phyloP scores from a whole-genome alignment of 2,113 vertebrate genomes.

The Gymnocephalus cernua region DNA sequence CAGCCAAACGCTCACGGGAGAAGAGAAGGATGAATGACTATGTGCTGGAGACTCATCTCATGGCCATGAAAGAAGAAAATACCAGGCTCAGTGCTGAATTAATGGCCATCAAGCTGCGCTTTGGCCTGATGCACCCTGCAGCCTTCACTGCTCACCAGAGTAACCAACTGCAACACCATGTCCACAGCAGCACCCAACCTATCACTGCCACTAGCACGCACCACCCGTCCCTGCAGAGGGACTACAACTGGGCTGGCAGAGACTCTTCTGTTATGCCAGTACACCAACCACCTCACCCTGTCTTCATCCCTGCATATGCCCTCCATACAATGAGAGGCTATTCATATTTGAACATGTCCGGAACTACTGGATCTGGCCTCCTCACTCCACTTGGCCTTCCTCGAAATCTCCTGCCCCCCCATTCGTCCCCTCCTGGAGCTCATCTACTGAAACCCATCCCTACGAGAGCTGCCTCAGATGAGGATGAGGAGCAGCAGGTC shows the following conservation, averaged over 20 bases:
- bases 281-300: slow-evolving; percentile 46
- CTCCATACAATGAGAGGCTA: slow-evolving; percentile 75
- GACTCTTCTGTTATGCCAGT: slow-evolving; percentile 45
- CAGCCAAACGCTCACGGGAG: slow-evolving; percentile 92
- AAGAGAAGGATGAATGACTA: slow-evolving; percentile 88
- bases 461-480: slow-evolving; percentile 61
- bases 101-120: slow-evolving; percentile 84
- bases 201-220: not conserved
- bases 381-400: slow-evolving; percentile 65
- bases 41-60: slow-evolving; percentile 86
- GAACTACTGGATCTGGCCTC: slow-evolving; percentile 53
- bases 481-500: slow-evolving; percentile 82
- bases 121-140: slow-evolving; percentile 77
- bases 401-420: slow-evolving; percentile 60
- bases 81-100: slow-evolving; percentile 86
- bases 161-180: slow-evolving; percentile 58
- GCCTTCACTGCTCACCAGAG: slow-evolving; percentile 64
- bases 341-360: slow-evolving; percentile 70
- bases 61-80: slow-evolving; percentile 89
- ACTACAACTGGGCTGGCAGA: slow-evolving; percentile 58
- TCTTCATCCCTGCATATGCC: slow-evolving; percentile 72
- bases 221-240: slow-evolving; percentile 50
- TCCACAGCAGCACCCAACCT: slow-evolving; percentile 29
- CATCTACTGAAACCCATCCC: slow-evolving; percentile 50
- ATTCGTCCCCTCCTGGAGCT: slow-evolving; percentile 35